phyloP scores from a whole-genome alignment of 2,113 vertebrate species.

The Dromiciops gliroides region DNA sequence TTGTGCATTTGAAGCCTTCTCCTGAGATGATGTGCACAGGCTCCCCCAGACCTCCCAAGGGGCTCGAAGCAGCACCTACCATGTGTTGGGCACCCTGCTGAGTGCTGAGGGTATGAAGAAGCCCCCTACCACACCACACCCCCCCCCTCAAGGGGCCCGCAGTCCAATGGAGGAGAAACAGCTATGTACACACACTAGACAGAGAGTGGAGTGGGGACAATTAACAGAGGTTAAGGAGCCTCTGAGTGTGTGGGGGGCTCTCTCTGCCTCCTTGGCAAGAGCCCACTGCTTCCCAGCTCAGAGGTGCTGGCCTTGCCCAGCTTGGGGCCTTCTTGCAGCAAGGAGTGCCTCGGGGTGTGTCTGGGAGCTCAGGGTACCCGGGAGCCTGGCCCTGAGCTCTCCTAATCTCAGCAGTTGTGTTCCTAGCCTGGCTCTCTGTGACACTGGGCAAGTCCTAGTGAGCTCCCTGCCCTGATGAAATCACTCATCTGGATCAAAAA shows the following conservation, averaged over 20 bases:
- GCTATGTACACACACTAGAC: accelerated
- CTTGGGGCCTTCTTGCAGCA: not conserved
- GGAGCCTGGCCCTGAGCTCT: not conserved
- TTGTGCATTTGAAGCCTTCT: not conserved
- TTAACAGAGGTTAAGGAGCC: not conserved
- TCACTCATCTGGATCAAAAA: not conserved
- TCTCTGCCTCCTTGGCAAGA: too few species aligned
- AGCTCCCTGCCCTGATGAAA: not conserved
- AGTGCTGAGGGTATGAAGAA: not conserved
- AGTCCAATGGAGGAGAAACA: not conserved
- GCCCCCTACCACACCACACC: too few species aligned
- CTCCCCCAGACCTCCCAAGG: not conserved
- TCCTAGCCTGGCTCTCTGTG: not conserved
- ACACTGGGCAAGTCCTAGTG: not conserved
- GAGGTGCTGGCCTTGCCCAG: not conserved
- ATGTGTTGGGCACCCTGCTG: not conserved
- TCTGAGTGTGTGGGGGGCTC: not conserved
- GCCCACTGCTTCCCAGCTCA: not conserved
- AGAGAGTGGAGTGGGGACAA: not conserved
- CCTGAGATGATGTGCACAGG: not conserved
- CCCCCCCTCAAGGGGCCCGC: not conserved
- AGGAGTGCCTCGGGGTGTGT: not conserved
- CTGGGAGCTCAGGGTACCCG: not conserved
- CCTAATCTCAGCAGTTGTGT: not conserved
- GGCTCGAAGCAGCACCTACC: not conserved